These are phyloP conservation scores for Neogobius melanostomus DNA, from an alignment of 2,113 vertebrate genomes.

Conservation along the genomic window DNA sequence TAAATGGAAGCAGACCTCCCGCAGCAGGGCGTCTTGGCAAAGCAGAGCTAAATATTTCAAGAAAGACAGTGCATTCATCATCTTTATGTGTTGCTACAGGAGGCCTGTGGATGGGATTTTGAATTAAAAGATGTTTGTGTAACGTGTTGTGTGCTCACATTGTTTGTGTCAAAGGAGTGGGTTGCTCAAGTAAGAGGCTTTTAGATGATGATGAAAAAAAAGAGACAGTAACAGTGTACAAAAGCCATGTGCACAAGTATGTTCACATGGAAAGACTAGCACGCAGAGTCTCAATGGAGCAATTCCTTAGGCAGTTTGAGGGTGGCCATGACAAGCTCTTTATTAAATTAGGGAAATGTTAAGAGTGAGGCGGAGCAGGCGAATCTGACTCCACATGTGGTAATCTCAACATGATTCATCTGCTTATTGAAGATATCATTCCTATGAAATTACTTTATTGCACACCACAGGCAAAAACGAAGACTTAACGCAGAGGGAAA, in stretches of 20 bases:
- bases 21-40: slow-evolving; percentile 69
- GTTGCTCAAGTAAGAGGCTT: slow-evolving; percentile 24
- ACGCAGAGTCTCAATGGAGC: slow-evolving; percentile 59
- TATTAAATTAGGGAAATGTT: slow-evolving; percentile 69
- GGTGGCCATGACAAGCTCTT: slow-evolving; percentile 54
- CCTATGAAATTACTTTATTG: slow-evolving; percentile 39
- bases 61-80: slow-evolving; percentile 74
- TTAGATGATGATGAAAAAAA: slow-evolving; percentile 54
- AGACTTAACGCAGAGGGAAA: slow-evolving; percentile 7
- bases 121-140: slow-evolving; percentile 55
- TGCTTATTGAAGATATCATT: slow-evolving; percentile 48
- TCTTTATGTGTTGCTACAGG: slow-evolving; percentile 67
- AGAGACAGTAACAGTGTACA: slow-evolving; percentile 51
- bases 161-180: slow-evolving; percentile 40
- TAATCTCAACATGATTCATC: slow-evolving; percentile 49
- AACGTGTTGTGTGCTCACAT: slow-evolving; percentile 45
- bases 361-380: slow-evolving; percentile 16
- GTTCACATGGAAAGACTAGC: slow-evolving; percentile 50
- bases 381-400: slow-evolving; percentile 55
- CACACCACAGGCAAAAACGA: background rate
- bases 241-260: slow-evolving; percentile 61
- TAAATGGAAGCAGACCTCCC: slow-evolving; percentile 72
- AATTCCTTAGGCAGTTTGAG: slow-evolving; percentile 54
- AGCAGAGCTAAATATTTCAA: slow-evolving; percentile 63
- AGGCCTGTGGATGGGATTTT: slow-evolving; percentile 33